Percentiles rank a stretch among this genome's conserved stretches.
Conservation (phyloP, 2,888 invertebrate species). For the Desoria tigrina region DNA sequence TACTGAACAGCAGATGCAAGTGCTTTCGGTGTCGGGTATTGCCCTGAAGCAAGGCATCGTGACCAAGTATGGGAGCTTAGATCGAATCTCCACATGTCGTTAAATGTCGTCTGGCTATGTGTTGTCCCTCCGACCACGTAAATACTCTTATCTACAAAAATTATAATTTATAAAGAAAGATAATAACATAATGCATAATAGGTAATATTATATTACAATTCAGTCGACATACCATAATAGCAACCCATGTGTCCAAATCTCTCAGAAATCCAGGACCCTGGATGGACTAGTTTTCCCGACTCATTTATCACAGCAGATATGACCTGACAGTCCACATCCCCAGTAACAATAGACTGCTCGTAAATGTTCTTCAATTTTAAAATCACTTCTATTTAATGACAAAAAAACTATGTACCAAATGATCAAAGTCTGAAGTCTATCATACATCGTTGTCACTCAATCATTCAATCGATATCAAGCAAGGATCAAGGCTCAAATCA, state of each 20-base stretch:
- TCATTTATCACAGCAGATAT: conserved; percentile 47
- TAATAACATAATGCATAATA: too few species aligned
- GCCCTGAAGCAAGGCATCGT: conserved; percentile 77
- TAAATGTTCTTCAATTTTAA: conserved; percentile 73
- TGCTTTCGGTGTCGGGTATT: conserved; percentile 93
- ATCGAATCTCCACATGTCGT: conserved; percentile 94
- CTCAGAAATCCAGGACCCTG: conserved; percentile 72
- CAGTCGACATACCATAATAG: conserved; percentile 61
- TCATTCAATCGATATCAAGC: too few species aligned
- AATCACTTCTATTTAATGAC: conserved; percentile 77
- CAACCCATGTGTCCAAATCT: conserved; percentile 91
- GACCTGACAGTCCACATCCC: conserved; percentile 74
- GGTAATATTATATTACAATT: background rate
- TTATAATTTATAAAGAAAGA: too few species aligned
- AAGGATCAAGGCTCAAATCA: too few species aligned
- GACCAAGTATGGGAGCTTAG: conserved; percentile 82
- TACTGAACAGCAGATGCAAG: conserved; percentile 90
- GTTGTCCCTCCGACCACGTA: conserved; percentile 97
- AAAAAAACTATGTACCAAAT: too few species aligned
- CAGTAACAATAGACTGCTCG: conserved; percentile 73
- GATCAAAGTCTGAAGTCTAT: too few species aligned
- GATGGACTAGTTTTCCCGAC: conserved; percentile 61
- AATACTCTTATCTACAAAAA: conserved; percentile 76
- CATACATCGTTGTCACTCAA: background rate
- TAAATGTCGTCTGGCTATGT: conserved; percentile 89